Evolutionary conservation across 2,797 vertebrate genomes (phyloP), one percentile per base, ranked within the genome.

Genomic region (Danio choprae): DNA sequence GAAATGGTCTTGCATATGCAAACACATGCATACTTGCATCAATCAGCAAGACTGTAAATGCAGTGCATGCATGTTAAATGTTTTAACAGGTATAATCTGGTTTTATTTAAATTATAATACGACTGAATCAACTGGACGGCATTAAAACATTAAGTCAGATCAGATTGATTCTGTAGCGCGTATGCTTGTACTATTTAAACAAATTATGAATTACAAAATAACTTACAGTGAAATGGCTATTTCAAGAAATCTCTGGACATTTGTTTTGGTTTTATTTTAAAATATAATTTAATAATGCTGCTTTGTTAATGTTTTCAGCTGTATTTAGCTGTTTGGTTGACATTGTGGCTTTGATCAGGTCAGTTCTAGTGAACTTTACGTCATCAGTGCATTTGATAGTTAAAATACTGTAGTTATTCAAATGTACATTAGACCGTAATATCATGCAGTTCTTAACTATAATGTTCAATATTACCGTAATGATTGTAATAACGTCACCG

Each of bases 381-480:
- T 29, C 7, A 55, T 55, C 55, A 18, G 53, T 56, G 18, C 2
- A 36, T 68, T 46, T 48, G 48, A 6, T 64, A 64, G 43, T 48
- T 29, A 0, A 7, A 15, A 16, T 60, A 40, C 59, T 16, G 29
- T n/a, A 40, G 8, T 5, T 51, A n/a, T 9, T 15, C 51, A 38
- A 51, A 51, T 40, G 10, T 18, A 51, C 4, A 16, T 29, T 46
- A 44, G 20, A 63, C 12, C 7, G 38, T 62, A 62, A 62, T 40
- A 4, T 16, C 15, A 36, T 22, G 10, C 22, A 38, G 13, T n/a
- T 18, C 18, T 8, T 8, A 40, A 18, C 16, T 64, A 22, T 20
- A 65, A 65, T 15, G 65, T 65, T 65, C 6, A 65, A 11, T 12
- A 9, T 69, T 69, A 71, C 50, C 36, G 36, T 71, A 55, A 71